Evolutionary conservation across 2,797 vertebrate species (phyloP), one percentile per base, ranked within the genome.

Genomic region (Artibeus jamaicensis): DNA sequence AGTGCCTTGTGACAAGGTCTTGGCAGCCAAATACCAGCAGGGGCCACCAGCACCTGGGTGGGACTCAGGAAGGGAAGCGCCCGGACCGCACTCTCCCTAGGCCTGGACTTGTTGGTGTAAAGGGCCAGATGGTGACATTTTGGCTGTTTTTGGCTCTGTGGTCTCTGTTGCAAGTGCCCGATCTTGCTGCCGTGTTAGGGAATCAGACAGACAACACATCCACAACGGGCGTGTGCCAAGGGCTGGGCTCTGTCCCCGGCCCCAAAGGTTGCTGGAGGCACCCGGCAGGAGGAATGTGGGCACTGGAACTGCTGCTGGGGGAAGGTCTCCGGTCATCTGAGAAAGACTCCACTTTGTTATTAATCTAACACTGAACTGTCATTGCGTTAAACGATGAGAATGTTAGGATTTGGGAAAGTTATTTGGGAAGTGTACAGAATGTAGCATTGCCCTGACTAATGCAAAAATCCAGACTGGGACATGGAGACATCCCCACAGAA

Each of bases 181-280:
- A 9, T 9, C 29, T 6, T 53, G 12, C 48, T 84, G 16, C 15
- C 10, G 7, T 78, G 2, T n/a, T n/a, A 42, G 59, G 32, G 46
- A 59, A 84, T 34, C 22, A 53, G 53, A 53, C 26, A 6, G 34
- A 39, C 7, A 44, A 10, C 14, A 19, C 7, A 29, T 9, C 32
- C 53, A 24, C 29, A 34, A 15, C 24, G 62, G 3, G 9, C 7
- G 1, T 4, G 21, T 34, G 55, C 22, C 22, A 9, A 16, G 42
- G 53, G 7, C 2, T 0, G 0, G 5, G 3, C 4, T 29, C 82
- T 50, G 32, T 24, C 29, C 9, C 19, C 16, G 12, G 32, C 0
- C 29, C 4, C 14, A 42, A 29, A 73, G 3, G 11, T 79, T 86
- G 5, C 6, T n/a, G 19, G 21, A 81, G 34, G 21, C n/a, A 73